These are phyloP conservation scores for Lepidurus apus DNA, from an alignment of 1,140 invertebrate genomes.

Conservation along the genomic window DNA sequence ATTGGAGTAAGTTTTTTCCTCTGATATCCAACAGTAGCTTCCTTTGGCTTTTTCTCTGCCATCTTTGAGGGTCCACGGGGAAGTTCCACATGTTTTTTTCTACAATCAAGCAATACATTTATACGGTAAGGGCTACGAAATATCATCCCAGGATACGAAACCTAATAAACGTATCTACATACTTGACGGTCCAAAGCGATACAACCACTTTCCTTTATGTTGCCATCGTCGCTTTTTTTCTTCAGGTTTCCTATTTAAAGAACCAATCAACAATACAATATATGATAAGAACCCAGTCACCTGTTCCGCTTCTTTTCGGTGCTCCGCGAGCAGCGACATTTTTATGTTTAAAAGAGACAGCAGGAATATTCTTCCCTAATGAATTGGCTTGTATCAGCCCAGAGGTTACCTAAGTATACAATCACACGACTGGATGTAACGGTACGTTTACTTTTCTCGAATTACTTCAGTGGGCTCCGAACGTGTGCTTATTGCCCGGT, in stretches of 20 bases:
- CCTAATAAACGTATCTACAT: constrained; percentile 1
- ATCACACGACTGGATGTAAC: no score
- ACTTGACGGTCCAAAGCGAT: neutral
- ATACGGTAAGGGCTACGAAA: neutral
- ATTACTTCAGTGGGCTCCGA: no score
- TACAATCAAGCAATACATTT: neutral
- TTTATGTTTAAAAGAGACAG: no score
- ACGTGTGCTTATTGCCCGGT: no score
- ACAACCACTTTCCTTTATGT: neutral
- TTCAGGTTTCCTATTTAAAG: neutral
- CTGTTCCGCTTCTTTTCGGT: neutral
- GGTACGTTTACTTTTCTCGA: no score
- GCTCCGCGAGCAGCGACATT: no score
- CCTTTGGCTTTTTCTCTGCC: neutral
- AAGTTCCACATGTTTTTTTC: constrained; percentile 1
- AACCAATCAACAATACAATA: neutral
- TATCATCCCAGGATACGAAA: neutral
- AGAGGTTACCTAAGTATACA: no score
- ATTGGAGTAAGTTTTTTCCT: neutral
- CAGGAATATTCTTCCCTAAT: no score
- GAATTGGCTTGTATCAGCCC: no score
- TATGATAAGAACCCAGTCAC: neutral
- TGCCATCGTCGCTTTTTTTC: neutral
- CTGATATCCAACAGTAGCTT: neutral
- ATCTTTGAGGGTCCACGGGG: neutral